Base-by-base conservation (phyloP, 1,140 invertebrate species). In the Acromyrmex echinatior region DNA sequence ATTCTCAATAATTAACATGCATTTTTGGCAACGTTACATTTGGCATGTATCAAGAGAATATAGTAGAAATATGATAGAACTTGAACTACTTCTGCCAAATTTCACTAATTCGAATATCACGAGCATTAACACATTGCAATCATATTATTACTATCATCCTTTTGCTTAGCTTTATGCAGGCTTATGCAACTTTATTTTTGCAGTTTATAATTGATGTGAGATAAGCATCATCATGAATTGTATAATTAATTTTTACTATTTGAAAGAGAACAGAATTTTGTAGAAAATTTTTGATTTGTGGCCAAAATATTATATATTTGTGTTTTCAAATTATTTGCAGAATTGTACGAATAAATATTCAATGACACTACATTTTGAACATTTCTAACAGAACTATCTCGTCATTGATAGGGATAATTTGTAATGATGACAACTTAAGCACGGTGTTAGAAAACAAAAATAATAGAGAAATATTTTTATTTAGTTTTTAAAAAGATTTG, bases 11-110 rank as follows among this genome's bases (percentile, higher is more conserved):
- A 56, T 70, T 63, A 35, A 80, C 66, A 21, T 18, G 65, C 49
- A 70, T 80, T 84, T 76, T 51, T 84, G 81, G 81, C 81, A 84
- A 45, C n/a, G 78, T 70, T 80, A 80, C 63, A 60, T 70, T 70
- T 70, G 78, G 78, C 78, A 70, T 56, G 31, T 68, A 31, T 25
- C n/a, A 10, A 14, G 31, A 31, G 21, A 70, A 80, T 63, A 28
- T 76, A 28, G 45, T 45, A 45, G 80, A 60, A 74, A 74, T 25
- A 35, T 74, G 58, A 74, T 39, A 25, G n/a, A 56, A 84, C 25
- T 74, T 74, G 21, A 49, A 51, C 31, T 21, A 6, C 6, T 51
- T 84, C 39, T 25, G 39, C 21, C 79, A 82, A 71, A 71, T 81
- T 81, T 62, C 68, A 60, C 58, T 39, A 63, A 63, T 63, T 21